These are phyloP conservation scores for Drosophila bocki DNA, from an alignment of 1,140 invertebrate genomes.

Conservation along the genomic window DNA sequence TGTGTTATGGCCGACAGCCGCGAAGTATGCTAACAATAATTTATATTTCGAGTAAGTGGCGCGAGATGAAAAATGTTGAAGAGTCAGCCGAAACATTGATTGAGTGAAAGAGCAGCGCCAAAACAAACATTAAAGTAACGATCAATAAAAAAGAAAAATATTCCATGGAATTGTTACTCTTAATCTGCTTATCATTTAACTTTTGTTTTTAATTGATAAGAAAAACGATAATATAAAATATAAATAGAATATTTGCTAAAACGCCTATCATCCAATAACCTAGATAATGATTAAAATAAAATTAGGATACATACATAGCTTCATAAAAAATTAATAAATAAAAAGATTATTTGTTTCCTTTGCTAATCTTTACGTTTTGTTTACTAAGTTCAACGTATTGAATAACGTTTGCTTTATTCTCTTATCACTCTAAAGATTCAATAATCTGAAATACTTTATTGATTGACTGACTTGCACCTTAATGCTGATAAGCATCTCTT, in stretches of 20 bases:
- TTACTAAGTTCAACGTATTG: too few relatives aligned
- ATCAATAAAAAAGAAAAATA: constrained; percentile 3
- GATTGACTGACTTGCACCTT: constrained; percentile 7
- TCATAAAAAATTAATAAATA: too few relatives aligned
- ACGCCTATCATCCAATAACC: too few relatives aligned
- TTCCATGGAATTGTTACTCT: neutral
- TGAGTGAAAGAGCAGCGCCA: neutral
- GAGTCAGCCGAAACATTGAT: constrained; percentile 9
- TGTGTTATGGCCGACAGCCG: constrained; percentile 33
- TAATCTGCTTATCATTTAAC: neutral
- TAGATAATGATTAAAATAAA: too few relatives aligned
- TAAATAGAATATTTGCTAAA: too few relatives aligned
- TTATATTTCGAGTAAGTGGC: constrained; percentile 13
- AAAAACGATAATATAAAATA: too few relatives aligned
- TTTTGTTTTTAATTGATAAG: neutral
- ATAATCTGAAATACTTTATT: neutral
- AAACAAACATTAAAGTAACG: constrained; percentile 4
- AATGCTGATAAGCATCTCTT: constrained; percentile 8
- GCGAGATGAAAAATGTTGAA: constrained; percentile 10
- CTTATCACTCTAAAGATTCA: constrained; percentile 5
- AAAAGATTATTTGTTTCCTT: neutral
- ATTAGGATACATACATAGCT: too few relatives aligned
- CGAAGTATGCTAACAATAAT: constrained; percentile 44
- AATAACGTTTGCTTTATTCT: neutral
- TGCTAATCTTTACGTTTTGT: neutral